Evolutionary conservation across 1,140 invertebrate genomes (phyloP).

Genomic region (Meloidogyne exigua): DNA sequence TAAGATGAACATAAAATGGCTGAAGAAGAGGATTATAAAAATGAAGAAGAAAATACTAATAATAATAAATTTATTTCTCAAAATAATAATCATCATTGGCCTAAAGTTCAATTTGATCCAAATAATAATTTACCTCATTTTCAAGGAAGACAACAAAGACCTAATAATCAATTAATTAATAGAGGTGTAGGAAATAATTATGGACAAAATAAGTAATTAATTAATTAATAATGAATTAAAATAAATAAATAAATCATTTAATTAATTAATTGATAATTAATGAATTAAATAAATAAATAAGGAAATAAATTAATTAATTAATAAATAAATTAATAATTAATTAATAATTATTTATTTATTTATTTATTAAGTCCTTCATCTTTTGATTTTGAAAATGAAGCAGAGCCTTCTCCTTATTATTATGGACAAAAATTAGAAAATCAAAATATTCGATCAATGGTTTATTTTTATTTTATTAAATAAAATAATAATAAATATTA

Average conservation of each 20-base stretch:
- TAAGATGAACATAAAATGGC: neutral
- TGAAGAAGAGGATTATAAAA: neutral
- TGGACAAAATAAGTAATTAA: too few relatives aligned
- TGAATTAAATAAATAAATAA: too few relatives aligned
- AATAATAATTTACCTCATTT: neutral
- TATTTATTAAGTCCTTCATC: neutral
- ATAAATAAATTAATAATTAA: neutral
- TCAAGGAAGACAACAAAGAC: neutral
- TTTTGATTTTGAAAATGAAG: constrained; percentile 2
- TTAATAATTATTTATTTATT: neutral
- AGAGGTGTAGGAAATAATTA: too few relatives aligned
- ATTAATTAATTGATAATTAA: neutral
- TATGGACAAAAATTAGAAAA: neutral
- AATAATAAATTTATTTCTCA: neutral
- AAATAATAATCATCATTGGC: neutral
- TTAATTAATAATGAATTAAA: too few relatives aligned
- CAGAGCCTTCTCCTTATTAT: neutral
- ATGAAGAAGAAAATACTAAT: neutral
- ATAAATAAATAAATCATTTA: too few relatives aligned
- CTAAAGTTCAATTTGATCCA: neutral
- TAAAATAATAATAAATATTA: too few relatives aligned
- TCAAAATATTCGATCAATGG: neutral
- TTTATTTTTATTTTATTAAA: neutral
- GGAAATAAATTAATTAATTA: too few relatives aligned
- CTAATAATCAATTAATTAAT: neutral